These are phyloP conservation scores for Crotalus horridus DNA, from an alignment of 2,113 vertebrate genomes.

Conservation along the genomic window DNA sequence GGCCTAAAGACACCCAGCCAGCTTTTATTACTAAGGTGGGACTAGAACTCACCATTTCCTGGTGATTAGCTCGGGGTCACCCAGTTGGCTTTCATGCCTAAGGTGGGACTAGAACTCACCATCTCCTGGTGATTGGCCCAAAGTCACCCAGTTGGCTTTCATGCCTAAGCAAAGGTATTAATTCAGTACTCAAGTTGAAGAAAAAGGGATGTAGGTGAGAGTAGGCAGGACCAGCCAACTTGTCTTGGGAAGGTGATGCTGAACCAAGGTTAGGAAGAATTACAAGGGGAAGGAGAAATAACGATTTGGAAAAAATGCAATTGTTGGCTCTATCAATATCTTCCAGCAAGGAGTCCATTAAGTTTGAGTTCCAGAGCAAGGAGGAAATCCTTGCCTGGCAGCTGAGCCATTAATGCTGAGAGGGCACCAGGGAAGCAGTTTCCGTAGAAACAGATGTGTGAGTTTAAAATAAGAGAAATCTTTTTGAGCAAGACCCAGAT, in stretches of 20 bases:
- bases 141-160: too few relatives aligned
- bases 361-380: conserved; percentile 2
- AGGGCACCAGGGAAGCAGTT: conserved; percentile 34
- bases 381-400: not conserved
- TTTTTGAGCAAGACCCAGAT: not conserved
- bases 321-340: not conserved
- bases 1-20: not conserved
- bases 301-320: not conserved
- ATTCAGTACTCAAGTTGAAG: not conserved
- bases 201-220: not conserved
- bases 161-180: not conserved
- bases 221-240: not conserved
- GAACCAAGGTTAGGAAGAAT: not conserved
- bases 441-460: conserved; percentile 58
- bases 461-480: not conserved
- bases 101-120: not conserved
- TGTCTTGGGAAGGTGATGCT: not conserved
- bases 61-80: too few relatives aligned
- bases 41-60: not conserved
- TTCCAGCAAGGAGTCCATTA: not conserved
- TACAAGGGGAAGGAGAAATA: not conserved
- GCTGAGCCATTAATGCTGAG: conserved; percentile 36
- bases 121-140: not conserved
- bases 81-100: not conserved
- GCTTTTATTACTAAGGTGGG: too few relatives aligned